Percentiles rank a stretch among this genome's conserved stretches.
phyloP scores from a whole-genome alignment of 1,140 invertebrate species.

The Atta colombica region DNA sequence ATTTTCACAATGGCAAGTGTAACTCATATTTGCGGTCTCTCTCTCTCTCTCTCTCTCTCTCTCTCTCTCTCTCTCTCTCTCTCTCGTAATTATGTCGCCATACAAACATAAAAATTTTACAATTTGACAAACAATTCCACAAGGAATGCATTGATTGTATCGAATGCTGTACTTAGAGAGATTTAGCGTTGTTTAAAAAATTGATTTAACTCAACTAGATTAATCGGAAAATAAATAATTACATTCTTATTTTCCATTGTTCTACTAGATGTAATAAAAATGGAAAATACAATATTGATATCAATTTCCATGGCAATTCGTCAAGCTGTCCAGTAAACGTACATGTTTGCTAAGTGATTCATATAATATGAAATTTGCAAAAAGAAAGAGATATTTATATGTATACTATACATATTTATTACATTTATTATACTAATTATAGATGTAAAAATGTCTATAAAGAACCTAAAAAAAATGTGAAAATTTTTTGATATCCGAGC shows the following conservation, averaged over 20 bases:
- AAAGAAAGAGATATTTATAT: neutral
- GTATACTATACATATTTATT: too few relatives aligned
- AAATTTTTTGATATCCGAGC: neutral
- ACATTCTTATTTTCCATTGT: neutral
- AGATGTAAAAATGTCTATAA: neutral
- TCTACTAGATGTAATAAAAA: constrained; percentile 8
- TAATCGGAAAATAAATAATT: neutral
- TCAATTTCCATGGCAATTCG: neutral
- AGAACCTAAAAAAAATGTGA: too few relatives aligned
- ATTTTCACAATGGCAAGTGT: constrained; percentile 14
- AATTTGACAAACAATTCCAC: constrained; percentile 14
- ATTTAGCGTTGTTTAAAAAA: constrained; percentile 6
- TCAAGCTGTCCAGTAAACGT: neutral
- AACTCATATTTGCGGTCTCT: neutral
- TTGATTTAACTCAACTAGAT: neutral
- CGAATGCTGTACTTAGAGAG: neutral
- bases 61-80: neutral
- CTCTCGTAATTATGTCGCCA: neutral
- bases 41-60: too few relatives aligned
- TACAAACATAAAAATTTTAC: constrained; percentile 7
- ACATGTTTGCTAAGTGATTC: neutral
- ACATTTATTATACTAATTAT: too few relatives aligned
- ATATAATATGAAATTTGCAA: neutral
- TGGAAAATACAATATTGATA: neutral
- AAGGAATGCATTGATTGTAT: constrained; percentile 2